Base-by-base conservation (phyloP, 2,888 invertebrate species). In the Furcula furcula region DNA sequence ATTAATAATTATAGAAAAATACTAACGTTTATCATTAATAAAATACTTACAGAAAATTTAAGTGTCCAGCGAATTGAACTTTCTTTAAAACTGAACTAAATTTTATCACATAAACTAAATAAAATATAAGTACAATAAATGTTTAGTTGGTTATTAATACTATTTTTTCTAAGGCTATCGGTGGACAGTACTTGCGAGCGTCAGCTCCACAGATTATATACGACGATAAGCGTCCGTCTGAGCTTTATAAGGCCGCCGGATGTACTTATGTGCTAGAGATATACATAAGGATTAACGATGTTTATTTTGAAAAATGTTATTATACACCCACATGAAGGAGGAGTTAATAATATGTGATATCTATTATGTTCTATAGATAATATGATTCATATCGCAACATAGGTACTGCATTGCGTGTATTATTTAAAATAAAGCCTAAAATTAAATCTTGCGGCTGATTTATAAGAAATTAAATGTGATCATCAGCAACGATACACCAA, bases 241-340 rank as follows among this genome's bases (percentile, higher is more conserved):
- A 65, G 68, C 68, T 80, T 84, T 84, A 84, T 85, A 85, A 70
- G 50, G 50, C 62, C 64, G 61, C 51, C 57, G 40, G 31, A 36
- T 34, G 35, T 38, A n/a, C n/a, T n/a, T n/a, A 36, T 43, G 39
- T 44, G 29, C 37, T n/a, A n/a, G n/a, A 38, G 32, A 49, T 46
- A 48, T 46, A 38, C 3, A 7, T 28, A 11, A 7, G 18, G 3
- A 28, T 19, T n/a, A 28, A 26, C 14, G 20, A 11, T 40, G 36
- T 34, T 46, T 46, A 31, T 46, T 53, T 42, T 39, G 22, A 34
- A 34, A 33, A 31, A 34, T 38, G 33, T 33, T 30, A 10, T 40
- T 34, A 14, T 26, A 42, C 36, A 26, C 34, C 34, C 27, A 18
- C 21, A 31, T 18, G 28, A 28, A 16, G 10, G 10, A 28, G 18